Evolutionary conservation across 2,113 vertebrate species (phyloP).

Genomic region (Dasyprocta punctata): DNA sequence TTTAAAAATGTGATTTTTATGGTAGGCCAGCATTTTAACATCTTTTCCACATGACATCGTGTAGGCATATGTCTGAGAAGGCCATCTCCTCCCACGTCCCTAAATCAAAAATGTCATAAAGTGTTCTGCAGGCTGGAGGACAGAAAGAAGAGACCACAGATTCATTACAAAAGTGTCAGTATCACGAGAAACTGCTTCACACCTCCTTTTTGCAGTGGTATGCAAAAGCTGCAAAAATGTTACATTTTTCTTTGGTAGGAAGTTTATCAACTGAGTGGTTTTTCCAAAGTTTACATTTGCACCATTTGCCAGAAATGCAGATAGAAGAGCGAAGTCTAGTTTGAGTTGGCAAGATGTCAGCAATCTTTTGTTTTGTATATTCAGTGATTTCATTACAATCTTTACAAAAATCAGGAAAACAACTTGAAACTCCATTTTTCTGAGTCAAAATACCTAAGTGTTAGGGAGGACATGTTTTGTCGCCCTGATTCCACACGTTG

Average conservation of each 20-base stretch:
- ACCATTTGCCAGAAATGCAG: not conserved
- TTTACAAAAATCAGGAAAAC: conserved; percentile 5
- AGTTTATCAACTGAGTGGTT: conserved; percentile 24
- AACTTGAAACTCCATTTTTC: conserved; percentile 39
- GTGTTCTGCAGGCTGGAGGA: not conserved
- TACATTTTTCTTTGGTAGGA: not conserved
- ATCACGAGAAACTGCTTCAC: not conserved
- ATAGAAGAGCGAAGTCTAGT: conserved; percentile 32
- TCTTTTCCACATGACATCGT: conserved; percentile 24
- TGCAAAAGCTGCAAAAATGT: not conserved
- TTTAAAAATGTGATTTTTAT: conserved; percentile 44
- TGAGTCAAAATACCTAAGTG: conserved; percentile 8
- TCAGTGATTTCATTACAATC: not conserved
- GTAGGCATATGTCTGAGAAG: conserved; percentile 22
- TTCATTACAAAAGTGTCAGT: not conserved
- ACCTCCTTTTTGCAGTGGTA: not conserved
- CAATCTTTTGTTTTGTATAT: conserved; percentile 1
- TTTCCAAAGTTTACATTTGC: conserved; percentile 53
- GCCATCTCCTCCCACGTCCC: conserved; percentile 26
- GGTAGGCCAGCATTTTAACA: not conserved
- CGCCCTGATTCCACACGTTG: not conserved
- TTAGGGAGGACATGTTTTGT: not conserved
- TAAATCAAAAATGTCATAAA: conserved; percentile 37
- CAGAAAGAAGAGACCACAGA: not conserved
- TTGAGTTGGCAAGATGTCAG: not conserved